phyloP scores from a whole-genome alignment of 2,888 invertebrate species.

The Cacoxenus indagator region DNA sequence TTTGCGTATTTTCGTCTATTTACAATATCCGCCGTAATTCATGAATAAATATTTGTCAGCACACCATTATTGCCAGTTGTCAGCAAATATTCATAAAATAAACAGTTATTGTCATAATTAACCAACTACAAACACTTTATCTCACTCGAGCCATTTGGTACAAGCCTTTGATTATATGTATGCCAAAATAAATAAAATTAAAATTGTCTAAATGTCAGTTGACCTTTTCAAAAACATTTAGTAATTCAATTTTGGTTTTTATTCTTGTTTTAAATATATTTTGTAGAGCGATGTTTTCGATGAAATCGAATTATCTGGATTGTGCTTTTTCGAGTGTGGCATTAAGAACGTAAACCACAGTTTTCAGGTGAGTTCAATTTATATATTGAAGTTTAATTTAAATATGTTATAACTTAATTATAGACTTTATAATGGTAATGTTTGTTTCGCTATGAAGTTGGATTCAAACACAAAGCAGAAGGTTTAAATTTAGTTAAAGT shows the following conservation, averaged over 20 bases:
- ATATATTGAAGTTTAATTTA: neutral
- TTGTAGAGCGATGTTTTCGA: slow-evolving; percentile 88
- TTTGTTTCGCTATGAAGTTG: no score
- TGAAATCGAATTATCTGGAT: slow-evolving; percentile 87
- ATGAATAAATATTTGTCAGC: neutral
- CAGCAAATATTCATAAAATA: neutral
- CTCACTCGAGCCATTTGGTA: no score
- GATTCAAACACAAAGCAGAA: no score
- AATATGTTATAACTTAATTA: no score
- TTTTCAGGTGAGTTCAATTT: slow-evolving; percentile 80
- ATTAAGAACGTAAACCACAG: slow-evolving; percentile 89
- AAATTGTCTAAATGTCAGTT: no score
- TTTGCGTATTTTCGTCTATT: neutral
- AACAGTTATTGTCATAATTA: no score
- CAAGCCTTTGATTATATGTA: no score
- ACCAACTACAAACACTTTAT: no score
- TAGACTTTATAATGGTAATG: neutral
- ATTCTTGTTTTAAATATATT: slow-evolving; percentile 6
- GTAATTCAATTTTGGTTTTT: neutral
- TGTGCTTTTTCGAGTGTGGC: slow-evolving; percentile 89
- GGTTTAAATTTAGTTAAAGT: no score
- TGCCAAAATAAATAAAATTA: no score
- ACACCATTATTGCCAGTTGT: neutral
- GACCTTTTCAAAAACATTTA: neutral
- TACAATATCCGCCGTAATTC: neutral